Base-by-base conservation (phyloP, 2,888 invertebrate genomes). In the Pachymerium ferrugineum region DNA sequence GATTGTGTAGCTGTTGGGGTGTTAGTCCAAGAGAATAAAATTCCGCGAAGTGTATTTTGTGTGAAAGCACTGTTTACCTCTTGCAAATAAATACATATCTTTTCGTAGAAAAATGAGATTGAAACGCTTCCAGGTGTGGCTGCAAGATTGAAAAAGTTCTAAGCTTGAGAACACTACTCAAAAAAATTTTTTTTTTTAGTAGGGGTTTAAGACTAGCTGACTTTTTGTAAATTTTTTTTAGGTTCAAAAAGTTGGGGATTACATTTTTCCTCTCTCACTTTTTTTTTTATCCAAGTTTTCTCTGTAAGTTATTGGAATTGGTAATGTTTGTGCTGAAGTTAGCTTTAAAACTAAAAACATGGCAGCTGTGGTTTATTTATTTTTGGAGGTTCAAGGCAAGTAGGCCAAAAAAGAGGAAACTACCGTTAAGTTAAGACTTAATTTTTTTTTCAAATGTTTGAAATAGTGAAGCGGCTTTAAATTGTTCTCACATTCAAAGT, bases 291-390 rank as follows among this genome's bases (percentile, higher is more conserved):
- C 19, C 22, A 14, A 2, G 47, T 47, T 47, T 47, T 47, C 14
- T 47, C 19, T 16, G 47, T 47, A 47, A 47, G 47, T 47, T 47
- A 47, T 47, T 47, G 47, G 47, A 47, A 47, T 47, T 47, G 47
- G 47, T 47, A 47, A 47, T 47, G 16, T 47, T 47, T 22, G 4
- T n/a, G n/a, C n/a, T n/a, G n/a, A n/a, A n/a, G n/a, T n/a, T 22
- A 47, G 47, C 47, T 47, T 16, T 47, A 19, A n/a, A n/a, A 22
- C 12, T 16, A n/a, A 22, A 47, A 16, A 47, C n/a, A 47, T 47
- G 47, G 47, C 47, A 47, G 47, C 47, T 47, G 47, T 22, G 19
- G 47, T 47, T 47, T 47, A 47, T 47, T 47, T 47, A 47, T 47
- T 47, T 47, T 47, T 47, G 47, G 47, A 22, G 47, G 22, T 47